phyloP scores from a whole-genome alignment of 2,888 invertebrate genomes.

The Apamea epomidion region DNA sequence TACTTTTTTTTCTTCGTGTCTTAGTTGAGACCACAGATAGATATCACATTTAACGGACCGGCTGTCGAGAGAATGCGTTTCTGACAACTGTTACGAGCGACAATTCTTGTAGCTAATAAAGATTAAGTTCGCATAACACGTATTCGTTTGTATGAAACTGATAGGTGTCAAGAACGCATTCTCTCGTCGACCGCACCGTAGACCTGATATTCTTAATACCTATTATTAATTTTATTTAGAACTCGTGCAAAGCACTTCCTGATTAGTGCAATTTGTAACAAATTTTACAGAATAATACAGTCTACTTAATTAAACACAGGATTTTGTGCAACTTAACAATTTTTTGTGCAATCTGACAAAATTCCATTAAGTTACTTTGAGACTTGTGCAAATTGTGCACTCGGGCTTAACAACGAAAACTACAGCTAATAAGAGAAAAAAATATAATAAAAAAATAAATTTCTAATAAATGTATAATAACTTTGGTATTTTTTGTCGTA shows the following conservation, averaged over 20 bases:
- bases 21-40: not conserved
- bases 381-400: constrained; percentile 42
- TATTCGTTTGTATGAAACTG: too few relatives aligned
- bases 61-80: too few relatives aligned
- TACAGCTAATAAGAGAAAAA: constrained; percentile 36
- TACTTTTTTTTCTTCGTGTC: too few relatives aligned
- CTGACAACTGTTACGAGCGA: too few relatives aligned
- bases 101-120: too few relatives aligned
- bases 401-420: constrained; percentile 27
- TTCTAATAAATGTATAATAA: constrained; percentile 51
- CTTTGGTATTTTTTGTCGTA: constrained; percentile 57
- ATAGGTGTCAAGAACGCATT: too few relatives aligned
- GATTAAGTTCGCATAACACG: too few relatives aligned
- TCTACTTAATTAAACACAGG: not conserved
- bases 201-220: not conserved
- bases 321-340: constrained; percentile 26
- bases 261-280: constrained; percentile 15
- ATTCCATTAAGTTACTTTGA: constrained; percentile 9
- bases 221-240: not conserved
- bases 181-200: too few relatives aligned
- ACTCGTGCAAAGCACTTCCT: not conserved
- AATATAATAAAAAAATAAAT: constrained; percentile 48
- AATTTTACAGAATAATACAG: not conserved
- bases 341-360: constrained; percentile 12
- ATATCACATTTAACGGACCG: too few relatives aligned